Conservation (phyloP, 2,113 vertebrate species). For the Trematocara marginatum region DNA sequence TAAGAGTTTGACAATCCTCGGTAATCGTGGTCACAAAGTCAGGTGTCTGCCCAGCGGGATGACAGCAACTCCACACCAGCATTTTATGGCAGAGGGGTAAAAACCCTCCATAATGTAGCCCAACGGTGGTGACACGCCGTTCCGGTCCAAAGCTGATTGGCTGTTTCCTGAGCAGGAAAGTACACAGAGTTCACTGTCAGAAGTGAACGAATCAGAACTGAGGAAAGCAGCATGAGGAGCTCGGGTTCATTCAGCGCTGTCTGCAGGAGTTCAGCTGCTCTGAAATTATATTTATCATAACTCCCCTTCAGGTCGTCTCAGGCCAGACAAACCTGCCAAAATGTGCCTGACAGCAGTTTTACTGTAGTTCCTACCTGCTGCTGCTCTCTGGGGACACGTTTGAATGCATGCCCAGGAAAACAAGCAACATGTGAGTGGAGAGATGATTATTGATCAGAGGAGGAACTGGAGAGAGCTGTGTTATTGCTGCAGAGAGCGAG, state of each 20-base stretch:
- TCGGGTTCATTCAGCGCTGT: background rate
- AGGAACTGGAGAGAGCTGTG: background rate
- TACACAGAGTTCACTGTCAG: background rate
- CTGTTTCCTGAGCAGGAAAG: background rate
- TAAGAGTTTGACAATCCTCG: background rate
- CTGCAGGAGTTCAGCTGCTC: background rate
- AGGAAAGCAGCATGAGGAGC: background rate
- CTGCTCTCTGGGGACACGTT: background rate
- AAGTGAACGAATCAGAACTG: background rate
- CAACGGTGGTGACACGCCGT: background rate
- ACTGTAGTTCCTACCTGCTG: background rate
- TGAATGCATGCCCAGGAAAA: background rate
- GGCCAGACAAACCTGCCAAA: background rate
- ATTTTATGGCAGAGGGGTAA: background rate
- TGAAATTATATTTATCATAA: background rate
- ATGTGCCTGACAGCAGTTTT: background rate
- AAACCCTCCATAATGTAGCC: background rate
- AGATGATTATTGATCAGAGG: background rate
- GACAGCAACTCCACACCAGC: background rate
- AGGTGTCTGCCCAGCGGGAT: background rate
- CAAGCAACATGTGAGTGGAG: background rate
- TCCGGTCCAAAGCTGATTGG: background rate
- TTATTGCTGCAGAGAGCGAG: background rate
- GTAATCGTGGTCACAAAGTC: background rate
- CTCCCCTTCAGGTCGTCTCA: background rate